phyloP scores from a whole-genome alignment of 2,888 invertebrate genomes.

The Polydrusus tereticollis region DNA sequence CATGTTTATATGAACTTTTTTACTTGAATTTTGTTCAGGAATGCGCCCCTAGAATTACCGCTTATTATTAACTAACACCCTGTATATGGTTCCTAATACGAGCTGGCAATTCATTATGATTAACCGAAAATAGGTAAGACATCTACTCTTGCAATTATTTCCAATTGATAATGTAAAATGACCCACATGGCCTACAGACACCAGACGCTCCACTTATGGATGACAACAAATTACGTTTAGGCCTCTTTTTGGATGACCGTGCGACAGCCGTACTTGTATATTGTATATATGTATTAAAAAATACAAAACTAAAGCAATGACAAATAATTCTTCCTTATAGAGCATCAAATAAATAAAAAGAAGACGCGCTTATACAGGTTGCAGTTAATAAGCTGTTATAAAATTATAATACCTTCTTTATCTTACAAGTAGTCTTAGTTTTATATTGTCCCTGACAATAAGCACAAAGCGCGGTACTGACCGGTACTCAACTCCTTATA shows the following conservation, averaged over 20 bases:
- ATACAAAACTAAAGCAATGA: not conserved
- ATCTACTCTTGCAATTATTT: too few relatives aligned
- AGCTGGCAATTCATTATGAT: too few relatives aligned
- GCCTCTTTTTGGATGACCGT: not conserved
- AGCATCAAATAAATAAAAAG: conserved; percentile 2
- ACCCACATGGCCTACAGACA: too few relatives aligned
- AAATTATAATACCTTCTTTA: conserved; percentile 45
- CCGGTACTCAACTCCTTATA: conserved; percentile 41
- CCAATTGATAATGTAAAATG: too few relatives aligned
- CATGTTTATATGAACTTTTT: too few relatives aligned
- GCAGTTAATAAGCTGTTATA: conserved; percentile 46
- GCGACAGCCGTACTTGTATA: not conserved
- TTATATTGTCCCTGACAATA: conserved; percentile 42
- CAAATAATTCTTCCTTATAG: conserved; percentile 8
- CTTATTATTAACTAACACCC: too few relatives aligned
- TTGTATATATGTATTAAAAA: not conserved
- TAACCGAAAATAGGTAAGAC: too few relatives aligned
- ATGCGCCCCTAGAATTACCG: too few relatives aligned
- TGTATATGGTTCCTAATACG: too few relatives aligned
- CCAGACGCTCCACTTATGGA: not conserved
- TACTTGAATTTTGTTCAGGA: too few relatives aligned
- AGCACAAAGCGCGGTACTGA: conserved; percentile 38
- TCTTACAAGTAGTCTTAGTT: conserved; percentile 36
- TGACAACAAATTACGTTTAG: not conserved
- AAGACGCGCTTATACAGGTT: conserved; percentile 27